These are phyloP conservation scores for Lepidostoma basale DNA, from an alignment of 1,140 invertebrate species.

Conservation along the genomic window DNA sequence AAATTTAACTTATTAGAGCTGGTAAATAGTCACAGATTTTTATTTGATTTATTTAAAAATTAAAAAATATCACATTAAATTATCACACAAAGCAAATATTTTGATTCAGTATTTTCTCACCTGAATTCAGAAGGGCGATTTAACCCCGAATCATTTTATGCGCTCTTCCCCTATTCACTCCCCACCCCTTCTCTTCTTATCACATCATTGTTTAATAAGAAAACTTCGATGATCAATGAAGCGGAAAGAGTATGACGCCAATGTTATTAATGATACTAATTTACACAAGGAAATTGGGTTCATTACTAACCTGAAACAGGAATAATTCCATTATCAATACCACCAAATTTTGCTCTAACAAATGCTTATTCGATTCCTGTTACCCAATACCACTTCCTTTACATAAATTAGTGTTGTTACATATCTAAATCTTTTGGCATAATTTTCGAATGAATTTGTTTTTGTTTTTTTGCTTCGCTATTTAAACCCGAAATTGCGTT, in stretches of 20 bases:
- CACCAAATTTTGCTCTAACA: no score
- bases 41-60: not conserved
- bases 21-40: not conserved
- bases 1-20: not conserved
- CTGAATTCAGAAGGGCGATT: not conserved
- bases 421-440: no score
- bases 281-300: conserved; percentile 14
- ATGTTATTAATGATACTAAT: conserved; percentile 28
- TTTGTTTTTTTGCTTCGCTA: no score
- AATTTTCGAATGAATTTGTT: no score
- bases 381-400: no score
- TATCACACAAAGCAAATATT: no score
- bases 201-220: conserved; percentile 14
- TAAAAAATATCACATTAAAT: not conserved
- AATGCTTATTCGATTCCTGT: no score
- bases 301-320: not conserved
- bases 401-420: no score
- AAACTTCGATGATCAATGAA: conserved; percentile 19
- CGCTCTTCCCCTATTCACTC: not conserved
- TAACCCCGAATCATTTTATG: not conserved
- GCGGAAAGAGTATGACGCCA: conserved; percentile 9
- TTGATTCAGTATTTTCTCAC: no score
- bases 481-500: no score
- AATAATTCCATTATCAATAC: not conserved
- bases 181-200: no score